phyloP scores from a whole-genome alignment of 2,113 vertebrate species.

The Paedocypris sp. region DNA sequence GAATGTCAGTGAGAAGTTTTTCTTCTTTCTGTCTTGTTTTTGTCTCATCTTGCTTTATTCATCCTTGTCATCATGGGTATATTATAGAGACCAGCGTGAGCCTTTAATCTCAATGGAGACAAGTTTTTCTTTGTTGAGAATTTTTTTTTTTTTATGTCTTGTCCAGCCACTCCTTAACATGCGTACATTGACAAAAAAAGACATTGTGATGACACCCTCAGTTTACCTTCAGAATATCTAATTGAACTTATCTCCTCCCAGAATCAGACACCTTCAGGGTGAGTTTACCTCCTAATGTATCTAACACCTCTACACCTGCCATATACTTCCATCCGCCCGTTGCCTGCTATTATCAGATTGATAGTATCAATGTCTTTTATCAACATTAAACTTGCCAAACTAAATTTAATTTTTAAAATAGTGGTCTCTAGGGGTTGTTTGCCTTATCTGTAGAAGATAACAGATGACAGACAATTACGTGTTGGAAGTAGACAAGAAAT shows the following conservation, averaged over 20 bases:
- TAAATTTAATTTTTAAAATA: neutral
- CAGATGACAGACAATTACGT: neutral
- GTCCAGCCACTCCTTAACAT: neutral
- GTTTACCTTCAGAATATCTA: neutral
- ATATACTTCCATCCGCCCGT: neutral
- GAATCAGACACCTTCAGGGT: slow-evolving; percentile 12
- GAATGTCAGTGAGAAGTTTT: neutral
- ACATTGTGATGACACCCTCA: neutral
- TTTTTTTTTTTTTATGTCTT: neutral
- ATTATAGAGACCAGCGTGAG: slow-evolving; percentile 10
- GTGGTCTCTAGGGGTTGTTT: neutral
- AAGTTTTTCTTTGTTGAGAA: neutral
- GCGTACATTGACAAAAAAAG: neutral
- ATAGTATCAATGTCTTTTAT: neutral
- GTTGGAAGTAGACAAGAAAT: too few species aligned
- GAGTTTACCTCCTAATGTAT: slow-evolving; percentile 7
- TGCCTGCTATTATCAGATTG: neutral
- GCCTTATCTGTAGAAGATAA: slow-evolving; percentile 5
- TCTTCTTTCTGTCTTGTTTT: neutral
- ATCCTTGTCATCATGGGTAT: slow-evolving; percentile 13
- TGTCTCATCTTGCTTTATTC: neutral
- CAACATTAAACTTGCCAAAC: neutral
- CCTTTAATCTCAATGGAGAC: slow-evolving; percentile 24
- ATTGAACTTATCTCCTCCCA: slow-evolving; percentile 7
- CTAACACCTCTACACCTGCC: neutral